phyloP scores from a whole-genome alignment of 2,888 invertebrate genomes.

The Erebia epiphron region DNA sequence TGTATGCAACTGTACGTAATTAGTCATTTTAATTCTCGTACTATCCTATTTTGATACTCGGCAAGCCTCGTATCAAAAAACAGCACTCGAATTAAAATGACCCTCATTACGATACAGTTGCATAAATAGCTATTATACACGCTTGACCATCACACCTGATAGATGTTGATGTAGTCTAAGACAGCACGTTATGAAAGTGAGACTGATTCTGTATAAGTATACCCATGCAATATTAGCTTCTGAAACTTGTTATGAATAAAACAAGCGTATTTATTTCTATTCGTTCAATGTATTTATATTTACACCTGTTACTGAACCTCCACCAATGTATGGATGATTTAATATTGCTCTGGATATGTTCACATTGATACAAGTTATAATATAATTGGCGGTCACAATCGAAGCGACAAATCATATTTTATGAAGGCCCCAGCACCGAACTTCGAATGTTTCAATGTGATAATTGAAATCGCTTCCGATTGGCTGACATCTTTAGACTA shows the following conservation, averaged over 20 bases:
- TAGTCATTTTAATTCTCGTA: no score
- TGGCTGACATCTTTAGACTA: not conserved
- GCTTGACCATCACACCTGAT: no score
- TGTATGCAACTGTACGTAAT: no score
- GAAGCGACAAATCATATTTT: slow-evolving; percentile 62
- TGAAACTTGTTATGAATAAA: slow-evolving; percentile 55
- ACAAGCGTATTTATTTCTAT: slow-evolving; percentile 49
- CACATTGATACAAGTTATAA: slow-evolving; percentile 48
- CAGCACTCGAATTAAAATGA: no score
- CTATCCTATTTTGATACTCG: no score
- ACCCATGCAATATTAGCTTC: slow-evolving; percentile 80
- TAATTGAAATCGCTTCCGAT: not conserved
- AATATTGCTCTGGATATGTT: slow-evolving; percentile 78
- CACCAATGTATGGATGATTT: slow-evolving; percentile 67
- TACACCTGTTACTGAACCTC: slow-evolving; percentile 54
- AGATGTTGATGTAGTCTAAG: not conserved
- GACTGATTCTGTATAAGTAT: slow-evolving; percentile 44
- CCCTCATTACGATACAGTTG: no score
- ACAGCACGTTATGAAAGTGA: slow-evolving; percentile 33
- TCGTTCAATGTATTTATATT: slow-evolving; percentile 49
- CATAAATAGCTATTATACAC: no score
- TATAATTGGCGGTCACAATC: slow-evolving; percentile 65
- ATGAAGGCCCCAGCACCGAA: slow-evolving; percentile 37
- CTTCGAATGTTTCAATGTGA: not conserved
- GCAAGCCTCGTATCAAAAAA: no score